Base-by-base conservation (phyloP, 2,888 invertebrate genomes). In the Drosophila lacicola region DNA sequence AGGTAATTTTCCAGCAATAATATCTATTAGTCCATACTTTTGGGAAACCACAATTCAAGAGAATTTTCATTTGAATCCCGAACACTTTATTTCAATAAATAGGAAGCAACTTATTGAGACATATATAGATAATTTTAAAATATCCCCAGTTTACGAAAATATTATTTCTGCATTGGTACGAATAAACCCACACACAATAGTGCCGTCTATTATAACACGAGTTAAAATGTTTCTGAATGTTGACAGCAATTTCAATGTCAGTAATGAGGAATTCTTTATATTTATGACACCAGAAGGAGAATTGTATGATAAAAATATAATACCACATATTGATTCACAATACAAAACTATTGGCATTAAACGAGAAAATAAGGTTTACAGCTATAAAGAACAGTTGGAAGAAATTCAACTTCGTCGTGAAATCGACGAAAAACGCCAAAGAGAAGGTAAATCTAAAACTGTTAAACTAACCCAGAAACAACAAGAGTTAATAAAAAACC, bases 361-460 rank as follows among this genome's bases (percentile, higher is more conserved):
- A 92, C 94, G 98, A 14, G 99, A 99, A 92, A 99, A 98, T 92
- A 99, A 98, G 93, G 97, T 96, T 2, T 99, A 99, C 92, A 98
- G 98, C 71, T 98, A 97, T 92, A 97, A 98, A 90, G 99, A 99
- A 71, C 99, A 99, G 91, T 94, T 98, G 89, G 99, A 98, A 89
- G 99, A 99, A 91, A 92, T 98, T 78, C 97, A 98, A 90, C 93
- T 99, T 57, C 94, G 97, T n/a, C 95, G 97, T 69, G 98, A 99
- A 93, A 93, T 98, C 19, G 98, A 98, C 82, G 98, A 98, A 82
- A 98, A 98, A 92, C 95, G 95, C 57, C 95, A 95, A 33, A 94
- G 94, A 65, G 96, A 97, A 85, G 97, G 97, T 0, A 97, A 96
- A 91, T 92, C 95, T 41, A 96, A 96, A 81, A 95, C 95, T 46